These are phyloP conservation scores for Yponomeuta plumbellus DNA, from an alignment of 2,888 invertebrate genomes.

Conservation along the genomic window DNA sequence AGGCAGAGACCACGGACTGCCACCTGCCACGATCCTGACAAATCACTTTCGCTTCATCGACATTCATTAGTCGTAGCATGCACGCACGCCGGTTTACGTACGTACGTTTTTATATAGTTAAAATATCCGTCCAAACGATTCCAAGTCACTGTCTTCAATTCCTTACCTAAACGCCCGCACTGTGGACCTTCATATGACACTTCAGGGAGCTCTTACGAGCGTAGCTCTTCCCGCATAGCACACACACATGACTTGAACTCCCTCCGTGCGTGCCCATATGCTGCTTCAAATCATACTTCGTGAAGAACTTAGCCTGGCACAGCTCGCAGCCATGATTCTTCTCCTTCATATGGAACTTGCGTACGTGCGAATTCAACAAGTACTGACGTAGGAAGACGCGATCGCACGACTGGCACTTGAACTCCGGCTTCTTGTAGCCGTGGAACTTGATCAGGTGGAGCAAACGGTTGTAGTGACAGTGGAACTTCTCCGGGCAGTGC, in stretches of 20 bases:
- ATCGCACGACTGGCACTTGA: conserved; percentile 45
- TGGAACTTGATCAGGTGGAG: conserved; percentile 48
- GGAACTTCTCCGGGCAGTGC: conserved; percentile 47
- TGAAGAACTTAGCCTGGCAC: conserved; percentile 56
- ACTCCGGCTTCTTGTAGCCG: conserved; percentile 46
- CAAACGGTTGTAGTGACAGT: conserved; percentile 44
- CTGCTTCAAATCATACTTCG: conserved; percentile 42
- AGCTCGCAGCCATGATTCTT: conserved; percentile 54
- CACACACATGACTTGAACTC: conserved; percentile 49
- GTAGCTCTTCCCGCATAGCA: conserved; percentile 30
- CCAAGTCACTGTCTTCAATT: not conserved
- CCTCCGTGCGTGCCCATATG: conserved; percentile 48
- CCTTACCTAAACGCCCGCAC: not conserved
- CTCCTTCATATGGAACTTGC: conserved; percentile 58
- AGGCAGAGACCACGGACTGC: too few relatives aligned
- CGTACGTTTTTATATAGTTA: too few relatives aligned
- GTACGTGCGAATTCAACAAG: conserved; percentile 55
- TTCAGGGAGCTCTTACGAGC: not conserved
- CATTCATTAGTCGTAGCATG: too few relatives aligned
- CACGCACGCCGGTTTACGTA: too few relatives aligned
- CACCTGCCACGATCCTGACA: too few relatives aligned
- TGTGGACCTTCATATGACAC: not conserved
- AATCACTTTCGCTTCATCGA: too few relatives aligned
- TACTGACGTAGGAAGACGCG: conserved; percentile 57
- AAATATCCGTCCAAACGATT: too few relatives aligned